Conservation (phyloP, 2,797 vertebrate species). For the Brotula barbata region DNA sequence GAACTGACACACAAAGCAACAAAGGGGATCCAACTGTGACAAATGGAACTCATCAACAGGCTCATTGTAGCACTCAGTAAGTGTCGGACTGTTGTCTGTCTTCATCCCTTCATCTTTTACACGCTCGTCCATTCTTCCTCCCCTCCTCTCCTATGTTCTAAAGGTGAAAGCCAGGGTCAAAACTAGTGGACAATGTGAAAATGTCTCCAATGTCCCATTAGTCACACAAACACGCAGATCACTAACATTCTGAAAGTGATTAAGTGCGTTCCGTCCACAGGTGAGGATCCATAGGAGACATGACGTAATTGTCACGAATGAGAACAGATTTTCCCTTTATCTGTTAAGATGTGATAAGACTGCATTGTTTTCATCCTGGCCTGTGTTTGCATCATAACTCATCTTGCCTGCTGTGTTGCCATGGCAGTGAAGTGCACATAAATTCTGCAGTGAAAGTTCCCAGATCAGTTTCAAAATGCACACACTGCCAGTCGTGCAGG, state of each 20-base stretch:
- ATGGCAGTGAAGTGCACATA: background rate
- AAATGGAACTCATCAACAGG: too few relatives aligned
- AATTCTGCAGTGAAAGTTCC: background rate
- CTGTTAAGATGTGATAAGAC: background rate
- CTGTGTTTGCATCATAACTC: background rate
- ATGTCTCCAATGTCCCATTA: constrained; percentile 38
- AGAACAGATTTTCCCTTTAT: background rate
- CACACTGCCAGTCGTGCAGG: background rate
- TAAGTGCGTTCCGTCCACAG: background rate
- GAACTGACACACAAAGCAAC: background rate
- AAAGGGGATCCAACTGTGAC: too few relatives aligned
- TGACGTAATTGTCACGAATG: background rate
- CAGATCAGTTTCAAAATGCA: background rate
- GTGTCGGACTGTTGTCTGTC: too few relatives aligned
- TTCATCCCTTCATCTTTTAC: background rate
- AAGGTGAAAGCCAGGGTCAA: constrained; percentile 66
- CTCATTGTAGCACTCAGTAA: too few relatives aligned
- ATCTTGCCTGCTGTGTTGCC: background rate
- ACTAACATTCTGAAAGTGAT: constrained; percentile 41
- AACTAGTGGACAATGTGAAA: constrained; percentile 55
- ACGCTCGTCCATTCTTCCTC: constrained; percentile 3
- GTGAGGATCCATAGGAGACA: background rate
- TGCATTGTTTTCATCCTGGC: background rate
- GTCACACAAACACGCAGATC: constrained; percentile 15
- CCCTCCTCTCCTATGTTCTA: constrained; percentile 30